Conservation (phyloP, 2,888 invertebrate species). For the Taenaris catops region DNA sequence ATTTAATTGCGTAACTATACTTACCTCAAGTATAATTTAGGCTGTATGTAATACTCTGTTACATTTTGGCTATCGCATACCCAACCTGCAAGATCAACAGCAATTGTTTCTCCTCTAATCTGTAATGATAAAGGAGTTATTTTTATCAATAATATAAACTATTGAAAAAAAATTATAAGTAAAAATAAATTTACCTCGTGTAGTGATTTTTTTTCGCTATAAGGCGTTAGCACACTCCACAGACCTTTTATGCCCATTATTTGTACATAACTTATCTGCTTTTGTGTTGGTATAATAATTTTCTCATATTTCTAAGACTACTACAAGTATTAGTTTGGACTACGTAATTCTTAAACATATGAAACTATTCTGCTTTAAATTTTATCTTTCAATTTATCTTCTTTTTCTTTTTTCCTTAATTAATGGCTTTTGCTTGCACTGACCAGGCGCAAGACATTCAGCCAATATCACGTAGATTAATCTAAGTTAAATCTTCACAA, state of each 20-base stretch:
- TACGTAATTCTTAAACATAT: too few species aligned
- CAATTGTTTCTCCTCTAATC: conserved; percentile 87
- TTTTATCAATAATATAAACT: too few species aligned
- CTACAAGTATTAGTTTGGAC: too few species aligned
- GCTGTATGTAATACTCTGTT: conserved; percentile 85
- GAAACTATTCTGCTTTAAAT: too few species aligned
- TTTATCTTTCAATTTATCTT: conserved; percentile 18
- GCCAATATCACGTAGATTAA: too few species aligned
- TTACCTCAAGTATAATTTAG: conserved; percentile 92
- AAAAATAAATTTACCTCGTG: conserved; percentile 84
- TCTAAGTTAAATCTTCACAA: too few species aligned
- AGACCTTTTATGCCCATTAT: conserved; percentile 94
- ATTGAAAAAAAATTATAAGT: too few species aligned
- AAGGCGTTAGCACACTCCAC: conserved; percentile 89
- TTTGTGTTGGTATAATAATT: too few species aligned
- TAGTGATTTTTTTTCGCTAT: conserved; percentile 87
- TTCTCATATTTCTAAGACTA: background rate
- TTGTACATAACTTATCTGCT: background rate
- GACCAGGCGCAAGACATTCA: too few species aligned
- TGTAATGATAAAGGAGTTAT: conserved; percentile 27
- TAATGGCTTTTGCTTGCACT: too few species aligned
- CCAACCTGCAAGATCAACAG: conserved; percentile 95
- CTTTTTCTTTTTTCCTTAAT: too few species aligned
- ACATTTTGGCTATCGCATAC: conserved; percentile 92
- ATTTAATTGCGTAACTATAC: too few species aligned